These are phyloP conservation scores for Nannoperca obscura DNA, from an alignment of 2,797 vertebrate genomes.

Conservation along the genomic window DNA sequence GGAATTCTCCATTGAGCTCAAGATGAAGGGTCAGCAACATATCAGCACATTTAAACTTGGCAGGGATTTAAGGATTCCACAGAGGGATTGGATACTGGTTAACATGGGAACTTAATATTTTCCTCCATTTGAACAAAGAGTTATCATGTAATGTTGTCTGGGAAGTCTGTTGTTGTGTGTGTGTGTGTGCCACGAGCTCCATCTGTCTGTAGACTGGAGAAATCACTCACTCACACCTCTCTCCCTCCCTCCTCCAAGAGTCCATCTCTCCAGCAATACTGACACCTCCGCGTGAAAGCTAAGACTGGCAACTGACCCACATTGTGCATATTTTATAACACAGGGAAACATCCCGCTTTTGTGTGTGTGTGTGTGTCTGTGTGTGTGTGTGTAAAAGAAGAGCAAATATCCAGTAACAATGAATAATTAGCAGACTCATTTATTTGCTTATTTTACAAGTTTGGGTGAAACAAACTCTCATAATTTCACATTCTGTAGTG, in stretches of 20 bases:
- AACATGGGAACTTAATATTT: slow-evolving; percentile 15
- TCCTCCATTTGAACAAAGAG: slow-evolving; percentile 46
- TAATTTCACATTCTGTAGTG: neutral
- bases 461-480: neutral
- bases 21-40: neutral
- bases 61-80: neutral
- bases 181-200: slow-evolving; percentile 59
- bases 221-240: slow-evolving; percentile 16
- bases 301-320: slow-evolving; percentile 50
- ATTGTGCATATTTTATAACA: slow-evolving; percentile 22
- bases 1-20: neutral
- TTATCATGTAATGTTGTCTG: neutral
- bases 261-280: slow-evolving; percentile 48
- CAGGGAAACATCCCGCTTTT: neutral
- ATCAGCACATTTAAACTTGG: neutral
- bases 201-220: slow-evolving; percentile 68
- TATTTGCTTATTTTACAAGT: neutral
- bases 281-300: slow-evolving; percentile 64
- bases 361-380: too few relatives aligned
- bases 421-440: neutral
- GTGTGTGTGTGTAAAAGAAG: neutral
- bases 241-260: neutral
- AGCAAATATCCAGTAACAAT: neutral
- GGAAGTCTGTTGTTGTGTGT: slow-evolving; percentile 8
- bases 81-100: neutral